A percentile compares a stretch with the other conserved stretches of the same genome.
Conservation (phyloP, 2,888 invertebrate species). For the Himalopsyche tibetana region DNA sequence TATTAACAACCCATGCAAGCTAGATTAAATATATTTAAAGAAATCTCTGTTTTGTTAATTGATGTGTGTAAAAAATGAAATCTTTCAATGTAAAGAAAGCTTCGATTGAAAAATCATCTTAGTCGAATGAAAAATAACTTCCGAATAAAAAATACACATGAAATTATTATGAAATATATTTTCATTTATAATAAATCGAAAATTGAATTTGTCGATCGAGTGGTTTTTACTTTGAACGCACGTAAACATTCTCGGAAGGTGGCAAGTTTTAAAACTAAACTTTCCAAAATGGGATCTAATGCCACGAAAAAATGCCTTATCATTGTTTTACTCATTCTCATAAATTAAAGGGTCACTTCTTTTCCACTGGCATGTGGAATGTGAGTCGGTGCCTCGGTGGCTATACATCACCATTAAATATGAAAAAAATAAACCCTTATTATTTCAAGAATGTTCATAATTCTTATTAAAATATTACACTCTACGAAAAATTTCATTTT, state of each 20-base stretch:
- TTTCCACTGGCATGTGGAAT: slow-evolving; percentile 10
- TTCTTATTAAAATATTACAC: neutral
- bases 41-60: too few relatives aligned
- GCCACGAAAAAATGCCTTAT: slow-evolving; percentile 4
- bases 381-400: neutral
- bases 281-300: slow-evolving; percentile 1
- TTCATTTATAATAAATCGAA: too few relatives aligned
- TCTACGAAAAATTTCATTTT: neutral
- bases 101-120: too few relatives aligned
- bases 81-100: too few relatives aligned
- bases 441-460: neutral
- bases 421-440: neutral
- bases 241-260: neutral
- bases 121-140: too few relatives aligned
- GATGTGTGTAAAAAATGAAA: too few relatives aligned
- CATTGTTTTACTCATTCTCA: slow-evolving; percentile 18
- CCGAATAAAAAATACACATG: too few relatives aligned
- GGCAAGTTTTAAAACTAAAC: neutral
- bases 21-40: too few relatives aligned
- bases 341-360: neutral
- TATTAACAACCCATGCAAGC: too few relatives aligned
- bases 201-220: neutral
- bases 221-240: neutral
- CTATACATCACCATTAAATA: neutral
- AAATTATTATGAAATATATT: too few relatives aligned